Conservation (phyloP, 2,113 vertebrate genomes). For the Conger conger region DNA sequence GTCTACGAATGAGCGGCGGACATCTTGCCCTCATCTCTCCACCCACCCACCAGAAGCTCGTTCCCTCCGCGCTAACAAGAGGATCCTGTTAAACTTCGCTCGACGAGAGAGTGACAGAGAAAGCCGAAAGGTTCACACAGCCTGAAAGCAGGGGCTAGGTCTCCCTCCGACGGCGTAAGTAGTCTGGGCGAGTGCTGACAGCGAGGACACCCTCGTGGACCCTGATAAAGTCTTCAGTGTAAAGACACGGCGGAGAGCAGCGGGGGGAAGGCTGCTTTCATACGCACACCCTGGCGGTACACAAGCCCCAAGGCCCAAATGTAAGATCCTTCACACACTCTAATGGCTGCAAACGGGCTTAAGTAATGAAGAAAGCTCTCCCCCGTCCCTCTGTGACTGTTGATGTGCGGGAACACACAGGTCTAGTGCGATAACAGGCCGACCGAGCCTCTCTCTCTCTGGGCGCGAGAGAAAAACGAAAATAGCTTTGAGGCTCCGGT, state of each 20-base stretch:
- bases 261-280: conserved; percentile 37
- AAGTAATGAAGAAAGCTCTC: background rate
- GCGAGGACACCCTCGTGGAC: conserved; percentile 26
- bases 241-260: conserved; percentile 41
- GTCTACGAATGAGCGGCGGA: background rate
- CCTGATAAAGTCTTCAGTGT: conserved; percentile 35
- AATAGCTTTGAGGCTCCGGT: conserved; percentile 8
- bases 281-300: conserved; percentile 44
- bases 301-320: conserved; percentile 40
- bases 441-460: background rate
- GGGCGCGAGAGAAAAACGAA: conserved; percentile 12
- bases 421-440: background rate
- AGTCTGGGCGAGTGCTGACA: conserved; percentile 29
- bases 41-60: background rate
- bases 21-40: background rate
- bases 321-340: conserved; percentile 27
- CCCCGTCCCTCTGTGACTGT: conserved; percentile 1
- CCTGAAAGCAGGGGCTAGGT: conserved; percentile 29
- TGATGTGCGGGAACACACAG: background rate
- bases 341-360: background rate
- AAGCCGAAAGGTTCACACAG: background rate
- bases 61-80: background rate
- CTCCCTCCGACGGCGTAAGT: conserved; percentile 35
- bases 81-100: background rate
- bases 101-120: conserved; percentile 19